phyloP scores from a whole-genome alignment of 2,797 vertebrate species.

The Pseudomugil gertrudae region DNA sequence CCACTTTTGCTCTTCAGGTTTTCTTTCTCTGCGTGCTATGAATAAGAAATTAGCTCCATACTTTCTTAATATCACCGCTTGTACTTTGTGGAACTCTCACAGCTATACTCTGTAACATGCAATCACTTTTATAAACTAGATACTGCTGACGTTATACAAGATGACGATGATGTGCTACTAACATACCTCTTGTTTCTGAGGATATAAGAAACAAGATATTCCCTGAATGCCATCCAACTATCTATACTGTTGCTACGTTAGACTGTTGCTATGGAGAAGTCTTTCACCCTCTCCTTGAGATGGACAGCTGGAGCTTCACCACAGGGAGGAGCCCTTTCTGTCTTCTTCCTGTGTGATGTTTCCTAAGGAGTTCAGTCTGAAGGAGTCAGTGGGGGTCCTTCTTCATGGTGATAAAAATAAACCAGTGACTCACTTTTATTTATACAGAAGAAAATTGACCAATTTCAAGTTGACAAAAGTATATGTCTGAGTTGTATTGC shows the following conservation, averaged over 20 bases:
- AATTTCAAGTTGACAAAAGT: constrained; percentile 38
- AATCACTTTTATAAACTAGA: constrained; percentile 24
- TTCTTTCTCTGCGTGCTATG: constrained; percentile 17
- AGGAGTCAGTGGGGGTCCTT: constrained; percentile 44
- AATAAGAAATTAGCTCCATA: constrained; percentile 35
- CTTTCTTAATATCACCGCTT: constrained; percentile 20
- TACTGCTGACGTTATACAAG: constrained; percentile 7
- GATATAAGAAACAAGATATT: constrained; percentile 34
- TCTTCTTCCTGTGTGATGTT: constrained; percentile 32
- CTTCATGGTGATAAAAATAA: constrained; percentile 54
- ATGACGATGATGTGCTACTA: constrained; percentile 15
- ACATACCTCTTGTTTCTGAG: constrained; percentile 53
- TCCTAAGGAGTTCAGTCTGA: constrained; percentile 44
- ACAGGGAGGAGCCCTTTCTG: constrained; percentile 81
- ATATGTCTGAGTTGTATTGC: constrained; percentile 17
- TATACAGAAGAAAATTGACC: constrained; percentile 25
- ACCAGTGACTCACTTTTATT: constrained; percentile 52
- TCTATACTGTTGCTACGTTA: constrained; percentile 84
- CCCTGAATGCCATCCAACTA: constrained; percentile 67
- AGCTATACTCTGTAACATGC: background rate
- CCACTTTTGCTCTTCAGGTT: constrained; percentile 31
- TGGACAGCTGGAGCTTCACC: constrained; percentile 66
- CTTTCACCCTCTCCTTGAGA: constrained; percentile 51
- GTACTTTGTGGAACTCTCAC: constrained; percentile 14
- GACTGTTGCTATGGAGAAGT: constrained; percentile 85